Evolutionary conservation across 2,113 vertebrate genomes (phyloP).

Genomic region (Eira barbara): DNA sequence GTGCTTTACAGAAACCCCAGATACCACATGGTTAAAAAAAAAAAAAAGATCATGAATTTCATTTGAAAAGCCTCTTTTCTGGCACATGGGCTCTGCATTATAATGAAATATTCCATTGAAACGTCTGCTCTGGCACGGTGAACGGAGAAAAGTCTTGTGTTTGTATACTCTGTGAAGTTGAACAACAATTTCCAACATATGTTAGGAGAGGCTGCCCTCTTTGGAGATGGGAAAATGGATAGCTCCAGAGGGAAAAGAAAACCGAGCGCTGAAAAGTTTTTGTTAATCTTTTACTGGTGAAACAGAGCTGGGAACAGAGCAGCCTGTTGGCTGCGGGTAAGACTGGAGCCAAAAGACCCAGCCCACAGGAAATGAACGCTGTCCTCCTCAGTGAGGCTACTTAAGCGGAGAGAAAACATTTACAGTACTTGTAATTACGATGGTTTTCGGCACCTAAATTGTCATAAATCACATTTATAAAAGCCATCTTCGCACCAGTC

Average conservation of each 20-base stretch:
- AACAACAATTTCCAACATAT: slow-evolving; percentile 73
- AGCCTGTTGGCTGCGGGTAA: slow-evolving; percentile 64
- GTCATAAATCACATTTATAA: slow-evolving; percentile 78
- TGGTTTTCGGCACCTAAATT: slow-evolving; percentile 77
- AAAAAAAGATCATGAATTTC: slow-evolving; percentile 58
- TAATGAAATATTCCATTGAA: slow-evolving; percentile 71
- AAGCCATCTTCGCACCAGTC: slow-evolving; percentile 67
- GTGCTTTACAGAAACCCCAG: slow-evolving; percentile 57
- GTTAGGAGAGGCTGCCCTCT: slow-evolving; percentile 74
- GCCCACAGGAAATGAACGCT: slow-evolving; percentile 75
- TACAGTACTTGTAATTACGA: slow-evolving; percentile 76
- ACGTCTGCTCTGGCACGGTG: slow-evolving; percentile 64
- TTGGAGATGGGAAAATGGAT: slow-evolving; percentile 69
- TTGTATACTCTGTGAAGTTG: slow-evolving; percentile 72
- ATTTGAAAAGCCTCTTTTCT: slow-evolving; percentile 70
- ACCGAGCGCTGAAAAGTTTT: slow-evolving; percentile 71
- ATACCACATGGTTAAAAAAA: slow-evolving; percentile 46
- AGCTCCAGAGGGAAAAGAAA: slow-evolving; percentile 68
- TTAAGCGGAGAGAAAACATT: slow-evolving; percentile 81
- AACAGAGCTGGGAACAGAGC: slow-evolving; percentile 67
- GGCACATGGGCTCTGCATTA: slow-evolving; percentile 59
- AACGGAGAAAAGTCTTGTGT: slow-evolving; percentile 66
- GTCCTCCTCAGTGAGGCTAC: slow-evolving; percentile 74
- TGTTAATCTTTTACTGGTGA: slow-evolving; percentile 77
- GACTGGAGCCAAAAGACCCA: slow-evolving; percentile 58